Evolutionary conservation across 2,888 invertebrate species (phyloP).

Genomic region (Drosophila merina): DNA sequence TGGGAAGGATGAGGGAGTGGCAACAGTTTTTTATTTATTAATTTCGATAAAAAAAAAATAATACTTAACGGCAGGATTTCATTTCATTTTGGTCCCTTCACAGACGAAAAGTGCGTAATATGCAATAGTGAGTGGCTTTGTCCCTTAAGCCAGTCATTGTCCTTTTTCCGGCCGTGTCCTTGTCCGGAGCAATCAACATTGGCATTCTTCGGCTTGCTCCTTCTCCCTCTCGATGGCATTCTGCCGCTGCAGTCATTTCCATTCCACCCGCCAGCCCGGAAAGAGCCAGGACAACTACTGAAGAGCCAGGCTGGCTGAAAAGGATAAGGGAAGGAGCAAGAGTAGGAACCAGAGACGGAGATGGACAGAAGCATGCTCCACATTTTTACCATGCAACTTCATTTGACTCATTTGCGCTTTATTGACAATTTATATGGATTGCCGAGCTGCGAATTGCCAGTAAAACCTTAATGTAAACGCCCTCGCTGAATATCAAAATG

Average conservation of each 20-base stretch:
- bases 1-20: background rate
- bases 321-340: slow-evolving; percentile 2
- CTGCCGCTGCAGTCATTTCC: slow-evolving; percentile 17
- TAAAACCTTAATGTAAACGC: slow-evolving; percentile 29
- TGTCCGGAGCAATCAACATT: slow-evolving; percentile 38
- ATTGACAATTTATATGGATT: slow-evolving; percentile 54
- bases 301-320: slow-evolving; percentile 15
- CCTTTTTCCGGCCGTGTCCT: slow-evolving; percentile 18
- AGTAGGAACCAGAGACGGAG: background rate
- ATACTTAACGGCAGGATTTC: slow-evolving; percentile 22
- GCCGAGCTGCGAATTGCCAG: slow-evolving; percentile 16
- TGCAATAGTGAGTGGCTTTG: slow-evolving; percentile 20
- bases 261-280: slow-evolving; percentile 18
- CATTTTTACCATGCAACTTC: slow-evolving; percentile 48
- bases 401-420: slow-evolving; percentile 49
- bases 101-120: background rate
- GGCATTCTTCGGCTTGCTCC: slow-evolving; percentile 36
- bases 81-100: slow-evolving; percentile 7
- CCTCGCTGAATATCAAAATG: slow-evolving; percentile 27
- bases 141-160: slow-evolving; percentile 38
- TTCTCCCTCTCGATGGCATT: slow-evolving; percentile 21
- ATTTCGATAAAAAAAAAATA: slow-evolving; percentile 24
- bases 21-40: slow-evolving; percentile 32
- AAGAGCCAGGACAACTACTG: slow-evolving; percentile 8
- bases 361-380: slow-evolving; percentile 30